Base-by-base conservation (phyloP, 2,113 vertebrate genomes). In the Myotis davidii region DNA sequence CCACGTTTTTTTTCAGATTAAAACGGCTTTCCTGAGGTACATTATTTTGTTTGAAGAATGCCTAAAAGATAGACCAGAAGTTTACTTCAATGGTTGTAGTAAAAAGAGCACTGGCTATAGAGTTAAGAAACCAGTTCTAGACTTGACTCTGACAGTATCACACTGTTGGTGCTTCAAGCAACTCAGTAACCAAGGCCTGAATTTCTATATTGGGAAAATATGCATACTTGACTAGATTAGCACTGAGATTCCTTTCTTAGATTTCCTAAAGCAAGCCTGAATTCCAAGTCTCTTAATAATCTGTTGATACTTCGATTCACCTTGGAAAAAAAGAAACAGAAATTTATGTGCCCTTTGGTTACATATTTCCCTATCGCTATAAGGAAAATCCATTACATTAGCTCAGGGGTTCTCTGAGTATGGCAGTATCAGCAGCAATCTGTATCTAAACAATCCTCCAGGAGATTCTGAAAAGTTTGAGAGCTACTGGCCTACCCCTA, bases 1-100 rank as follows among this genome's bases (percentile, higher is more conserved):
- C 99, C 77, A 99, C 99, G 4, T 99, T 99, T 98, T 99, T 99
- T 98, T 99, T 99, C 97, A 99, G 98, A 98, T 99, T 99, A 97
- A 99, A 99, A 56, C 99, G 99, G 69, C 99, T 99, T 98, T 99
- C 99, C 97, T 99, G 99, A 79, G 99, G 99, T 34, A 99, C 99
- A 0, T 99, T 99, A 98, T 99, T 99, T 98, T 99, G 99, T 97
- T 99, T 99, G 98, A 99, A 99, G 98, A 99, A 99, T 0, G 99
- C 99, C 99, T 99, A 96, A n/a, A 96, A 95, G 64, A 0, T 94
- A 93, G n/a, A 48, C 37, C 70, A 97, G 39, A 78, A 94, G 42
- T 93, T 76, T 97, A 61, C 10, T 64, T 77, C 39, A 89, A 50
- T 54, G 52, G 17, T 56, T 84, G 54, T 6, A 88, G 2, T 83